Evolutionary conservation across 2,888 invertebrate genomes (phyloP).

Genomic region (Seira sanloemensis): DNA sequence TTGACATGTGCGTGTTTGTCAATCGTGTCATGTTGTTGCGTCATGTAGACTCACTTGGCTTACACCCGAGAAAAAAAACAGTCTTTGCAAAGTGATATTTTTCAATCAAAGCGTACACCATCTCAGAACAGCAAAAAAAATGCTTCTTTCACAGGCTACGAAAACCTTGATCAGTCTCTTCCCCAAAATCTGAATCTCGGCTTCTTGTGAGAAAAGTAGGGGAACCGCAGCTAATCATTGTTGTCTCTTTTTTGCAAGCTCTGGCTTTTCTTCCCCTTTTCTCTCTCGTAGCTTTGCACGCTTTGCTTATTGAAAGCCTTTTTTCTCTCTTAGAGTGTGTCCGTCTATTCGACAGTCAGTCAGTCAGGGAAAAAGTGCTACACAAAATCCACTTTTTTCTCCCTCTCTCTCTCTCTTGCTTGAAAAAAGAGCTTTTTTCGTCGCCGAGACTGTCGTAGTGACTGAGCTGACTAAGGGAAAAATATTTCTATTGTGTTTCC

Average conservation of each 20-base stretch:
- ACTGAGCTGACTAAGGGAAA: slow-evolving; percentile 33
- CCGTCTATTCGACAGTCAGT: too few species aligned
- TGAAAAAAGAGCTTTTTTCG: slow-evolving; percentile 21
- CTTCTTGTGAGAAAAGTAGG: neutral
- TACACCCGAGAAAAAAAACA: neutral
- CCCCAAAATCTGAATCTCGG: neutral
- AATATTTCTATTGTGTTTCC: slow-evolving; percentile 36
- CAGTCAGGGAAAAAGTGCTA: slow-evolving; percentile 4
- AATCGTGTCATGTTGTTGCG: neutral
- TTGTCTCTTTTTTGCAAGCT: slow-evolving; percentile 28
- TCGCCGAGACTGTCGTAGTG: neutral
- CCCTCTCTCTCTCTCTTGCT: neutral
- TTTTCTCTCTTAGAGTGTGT: too few species aligned
- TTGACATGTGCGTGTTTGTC: slow-evolving; percentile 17
- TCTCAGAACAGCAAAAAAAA: neutral
- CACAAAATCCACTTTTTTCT: slow-evolving; percentile 8
- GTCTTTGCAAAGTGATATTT: neutral
- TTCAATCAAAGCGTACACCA: slow-evolving; percentile 22
- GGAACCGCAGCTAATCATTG: slow-evolving; percentile 54
- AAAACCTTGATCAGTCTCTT: neutral
- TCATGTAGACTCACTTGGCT: neutral
- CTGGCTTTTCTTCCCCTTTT: neutral
- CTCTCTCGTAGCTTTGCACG: neutral
- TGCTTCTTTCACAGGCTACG: neutral
- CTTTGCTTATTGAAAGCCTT: neutral